Evolutionary conservation across 2,113 vertebrate genomes (phyloP).

Genomic region (Alosa alosa): DNA sequence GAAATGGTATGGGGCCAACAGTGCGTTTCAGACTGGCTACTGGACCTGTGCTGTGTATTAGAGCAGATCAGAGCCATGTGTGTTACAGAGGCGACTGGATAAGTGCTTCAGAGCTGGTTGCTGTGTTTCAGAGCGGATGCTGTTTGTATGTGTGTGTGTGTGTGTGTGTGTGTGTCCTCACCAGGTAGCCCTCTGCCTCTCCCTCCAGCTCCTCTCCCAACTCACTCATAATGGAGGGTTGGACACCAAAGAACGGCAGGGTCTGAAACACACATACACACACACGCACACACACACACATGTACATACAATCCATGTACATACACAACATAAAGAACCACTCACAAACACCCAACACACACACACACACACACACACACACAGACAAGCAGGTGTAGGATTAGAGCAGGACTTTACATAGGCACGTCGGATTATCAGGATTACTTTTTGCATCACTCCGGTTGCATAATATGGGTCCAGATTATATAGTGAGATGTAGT

Average conservation of each 20-base stretch:
- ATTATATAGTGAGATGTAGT: background rate
- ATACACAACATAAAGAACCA: background rate
- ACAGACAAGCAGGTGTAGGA: background rate
- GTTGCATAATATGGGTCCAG: background rate
- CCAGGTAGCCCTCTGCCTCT: constrained; percentile 78
- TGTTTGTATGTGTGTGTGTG: background rate
- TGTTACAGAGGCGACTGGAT: no score
- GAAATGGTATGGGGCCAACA: no score
- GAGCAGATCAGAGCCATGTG: no score
- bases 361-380: background rate
- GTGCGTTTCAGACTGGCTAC: no score
- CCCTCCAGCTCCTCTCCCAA: constrained; percentile 77
- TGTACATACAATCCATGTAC: background rate
- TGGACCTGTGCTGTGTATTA: no score
- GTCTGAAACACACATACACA: constrained; percentile 61
- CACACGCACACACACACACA: background rate
- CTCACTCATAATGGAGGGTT: constrained; percentile 73
- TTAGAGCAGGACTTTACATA: background rate
- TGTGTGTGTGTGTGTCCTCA: constrained; percentile 47
- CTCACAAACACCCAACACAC: background rate
- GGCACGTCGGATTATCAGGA: background rate
- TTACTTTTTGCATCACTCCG: background rate
- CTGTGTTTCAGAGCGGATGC: no score
- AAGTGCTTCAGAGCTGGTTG: no score
- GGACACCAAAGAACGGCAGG: constrained; percentile 79